These are phyloP conservation scores for Larimichthys crocea DNA, from an alignment of 2,113 vertebrate species.

Conservation along the genomic window DNA sequence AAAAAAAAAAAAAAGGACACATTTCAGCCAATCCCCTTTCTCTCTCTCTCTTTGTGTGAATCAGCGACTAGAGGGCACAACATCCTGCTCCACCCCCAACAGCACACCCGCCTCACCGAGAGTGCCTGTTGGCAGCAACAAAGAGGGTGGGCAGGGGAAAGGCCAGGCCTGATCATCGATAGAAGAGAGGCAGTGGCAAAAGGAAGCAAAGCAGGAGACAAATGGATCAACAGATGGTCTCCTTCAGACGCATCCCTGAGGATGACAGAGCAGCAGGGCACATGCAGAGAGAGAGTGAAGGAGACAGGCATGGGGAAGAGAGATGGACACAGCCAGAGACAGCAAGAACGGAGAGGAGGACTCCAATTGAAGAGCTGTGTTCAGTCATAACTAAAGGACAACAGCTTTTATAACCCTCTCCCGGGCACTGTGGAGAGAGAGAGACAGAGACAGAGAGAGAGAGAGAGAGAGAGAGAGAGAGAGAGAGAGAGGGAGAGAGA, in stretches of 20 bases:
- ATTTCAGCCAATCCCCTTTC: slow-evolving; percentile 18
- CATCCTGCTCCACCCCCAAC: slow-evolving; percentile 30
- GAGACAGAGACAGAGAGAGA: slow-evolving; percentile 15
- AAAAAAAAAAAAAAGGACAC: neutral
- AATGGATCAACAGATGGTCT: slow-evolving; percentile 86
- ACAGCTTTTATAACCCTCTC: slow-evolving; percentile 72
- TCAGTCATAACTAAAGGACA: slow-evolving; percentile 71
- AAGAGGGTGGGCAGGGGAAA: slow-evolving; percentile 65
- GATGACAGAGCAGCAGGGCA: slow-evolving; percentile 78
- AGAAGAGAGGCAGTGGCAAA: slow-evolving; percentile 67
- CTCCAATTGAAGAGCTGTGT: slow-evolving; percentile 56
- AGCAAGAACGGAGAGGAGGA: slow-evolving; percentile 31
- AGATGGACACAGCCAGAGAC: slow-evolving; percentile 42
- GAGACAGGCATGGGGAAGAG: slow-evolving; percentile 57
- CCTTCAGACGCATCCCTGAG: slow-evolving; percentile 81
- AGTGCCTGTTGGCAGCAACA: slow-evolving; percentile 56
- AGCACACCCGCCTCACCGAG: slow-evolving; percentile 29
- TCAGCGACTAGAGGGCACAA: slow-evolving; percentile 32
- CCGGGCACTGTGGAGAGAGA: slow-evolving; percentile 39
- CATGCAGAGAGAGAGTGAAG: slow-evolving; percentile 63
- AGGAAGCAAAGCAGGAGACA: slow-evolving; percentile 77
- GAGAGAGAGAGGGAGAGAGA: too few species aligned
- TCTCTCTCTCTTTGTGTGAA: slow-evolving; percentile 38
- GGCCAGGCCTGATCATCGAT: slow-evolving; percentile 71
- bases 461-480: too few species aligned